A percentile compares a stretch with the other conserved stretches of the same genome.
These are phyloP conservation scores for Gulo gulo DNA, from an alignment of 2,113 vertebrate species.

Conservation along the genomic window DNA sequence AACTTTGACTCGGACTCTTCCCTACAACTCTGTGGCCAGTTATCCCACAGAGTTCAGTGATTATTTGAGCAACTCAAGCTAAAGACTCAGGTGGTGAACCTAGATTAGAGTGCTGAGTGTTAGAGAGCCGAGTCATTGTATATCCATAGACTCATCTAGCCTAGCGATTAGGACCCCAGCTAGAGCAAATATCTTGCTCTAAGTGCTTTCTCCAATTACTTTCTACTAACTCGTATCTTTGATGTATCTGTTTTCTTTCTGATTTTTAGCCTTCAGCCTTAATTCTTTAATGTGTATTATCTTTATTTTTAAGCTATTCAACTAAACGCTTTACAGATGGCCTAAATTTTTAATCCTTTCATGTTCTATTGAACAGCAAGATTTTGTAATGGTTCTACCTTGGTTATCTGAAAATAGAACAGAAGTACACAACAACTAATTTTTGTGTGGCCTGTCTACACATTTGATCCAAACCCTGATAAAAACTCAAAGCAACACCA, in stretches of 20 bases:
- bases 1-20: background rate
- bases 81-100: background rate
- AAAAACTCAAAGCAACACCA: background rate
- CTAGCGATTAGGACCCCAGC: background rate
- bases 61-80: background rate
- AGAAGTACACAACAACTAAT: background rate
- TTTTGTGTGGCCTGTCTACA: background rate
- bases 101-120: background rate
- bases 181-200: background rate
- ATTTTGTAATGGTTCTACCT: background rate
- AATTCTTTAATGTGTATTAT: background rate
- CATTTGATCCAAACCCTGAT: background rate
- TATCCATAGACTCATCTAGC: background rate
- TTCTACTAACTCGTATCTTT: background rate
- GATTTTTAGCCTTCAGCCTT: background rate
- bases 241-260: background rate
- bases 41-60: background rate
- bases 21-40: background rate
- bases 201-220: background rate
- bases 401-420: background rate
- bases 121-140: background rate
- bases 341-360: background rate
- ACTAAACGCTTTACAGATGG: background rate
- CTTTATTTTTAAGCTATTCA: constrained; percentile 10
- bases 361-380: background rate